Evolutionary conservation across 2,113 vertebrate species (phyloP).

Genomic region (Pseudolaguvia tuberculata): DNA sequence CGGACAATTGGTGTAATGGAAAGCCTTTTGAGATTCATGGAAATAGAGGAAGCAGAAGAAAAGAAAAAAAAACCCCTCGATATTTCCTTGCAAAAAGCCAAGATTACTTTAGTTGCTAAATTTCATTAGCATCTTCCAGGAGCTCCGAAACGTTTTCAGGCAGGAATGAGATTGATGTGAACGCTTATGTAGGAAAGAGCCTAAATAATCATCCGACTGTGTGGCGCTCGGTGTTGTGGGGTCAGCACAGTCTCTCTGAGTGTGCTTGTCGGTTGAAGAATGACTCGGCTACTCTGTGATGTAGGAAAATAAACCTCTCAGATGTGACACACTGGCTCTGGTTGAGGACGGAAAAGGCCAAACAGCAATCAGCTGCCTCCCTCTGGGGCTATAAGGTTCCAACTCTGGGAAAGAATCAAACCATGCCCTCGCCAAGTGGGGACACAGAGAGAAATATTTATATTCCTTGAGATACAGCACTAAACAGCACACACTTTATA

Average conservation of each 20-base stretch:
- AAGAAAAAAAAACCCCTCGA: too few relatives aligned
- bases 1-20: slow-evolving; percentile 11
- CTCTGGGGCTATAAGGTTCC: slow-evolving; percentile 60
- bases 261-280: slow-evolving; percentile 54
- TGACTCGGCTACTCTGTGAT: slow-evolving; percentile 53
- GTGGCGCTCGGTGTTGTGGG: slow-evolving; percentile 38
- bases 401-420: slow-evolving; percentile 35
- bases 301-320: slow-evolving; percentile 53
- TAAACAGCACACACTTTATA: slow-evolving; percentile 13
- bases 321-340: slow-evolving; percentile 64
- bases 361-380: slow-evolving; percentile 65
- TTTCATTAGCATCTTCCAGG: slow-evolving; percentile 28
- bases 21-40: slow-evolving; percentile 9
- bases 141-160: slow-evolving; percentile 12
- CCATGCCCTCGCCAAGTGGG: slow-evolving; percentile 29
- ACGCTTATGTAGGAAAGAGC: slow-evolving; percentile 28
- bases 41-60: slow-evolving; percentile 29
- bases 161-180: slow-evolving; percentile 24
- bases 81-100: slow-evolving; percentile 1
- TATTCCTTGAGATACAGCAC: slow-evolving; percentile 38
- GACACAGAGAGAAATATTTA: slow-evolving; percentile 49
- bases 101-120: slow-evolving; percentile 13
- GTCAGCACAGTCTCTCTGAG: slow-evolving; percentile 37
- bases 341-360: slow-evolving; percentile 65
- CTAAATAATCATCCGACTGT: slow-evolving; percentile 36